Conservation (phyloP, 1,140 invertebrate genomes). For the Ceratina japonica region DNA sequence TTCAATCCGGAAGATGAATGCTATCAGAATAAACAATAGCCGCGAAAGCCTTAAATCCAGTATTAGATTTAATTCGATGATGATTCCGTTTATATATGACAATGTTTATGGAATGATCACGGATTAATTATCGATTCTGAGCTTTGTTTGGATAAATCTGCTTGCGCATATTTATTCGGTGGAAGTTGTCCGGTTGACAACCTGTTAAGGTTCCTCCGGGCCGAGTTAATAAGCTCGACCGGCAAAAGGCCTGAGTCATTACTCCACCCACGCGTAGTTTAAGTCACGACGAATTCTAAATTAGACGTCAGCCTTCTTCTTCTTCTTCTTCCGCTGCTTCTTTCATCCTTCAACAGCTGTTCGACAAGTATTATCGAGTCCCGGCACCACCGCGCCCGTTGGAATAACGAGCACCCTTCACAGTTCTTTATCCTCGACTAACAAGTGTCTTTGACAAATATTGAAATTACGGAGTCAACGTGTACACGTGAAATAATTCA, state of each 20-base stretch:
- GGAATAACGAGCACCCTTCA: slow-evolving; percentile 19
- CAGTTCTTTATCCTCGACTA: background rate
- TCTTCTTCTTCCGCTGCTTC: too few species aligned
- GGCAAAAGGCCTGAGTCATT: background rate
- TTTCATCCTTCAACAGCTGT: background rate
- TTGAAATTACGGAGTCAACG: slow-evolving; percentile 1
- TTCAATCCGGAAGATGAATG: too few species aligned
- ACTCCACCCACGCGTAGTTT: background rate
- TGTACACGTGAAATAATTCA: background rate
- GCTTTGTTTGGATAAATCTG: background rate
- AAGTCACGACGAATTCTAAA: background rate
- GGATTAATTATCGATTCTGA: too few species aligned
- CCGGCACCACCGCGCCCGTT: background rate
- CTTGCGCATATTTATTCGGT: background rate
- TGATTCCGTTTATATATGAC: too few species aligned
- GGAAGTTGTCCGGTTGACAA: background rate
- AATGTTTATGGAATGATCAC: too few species aligned
- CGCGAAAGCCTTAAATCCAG: too few species aligned
- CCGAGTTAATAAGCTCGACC: too few species aligned
- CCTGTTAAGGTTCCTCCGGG: background rate
- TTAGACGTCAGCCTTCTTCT: background rate
- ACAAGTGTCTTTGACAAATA: slow-evolving; percentile 15
- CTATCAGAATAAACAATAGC: too few species aligned
- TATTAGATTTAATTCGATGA: too few species aligned
- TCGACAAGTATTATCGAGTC: slow-evolving; percentile 8